Base-by-base conservation (phyloP, 2,113 vertebrate species). In the Conger conger region DNA sequence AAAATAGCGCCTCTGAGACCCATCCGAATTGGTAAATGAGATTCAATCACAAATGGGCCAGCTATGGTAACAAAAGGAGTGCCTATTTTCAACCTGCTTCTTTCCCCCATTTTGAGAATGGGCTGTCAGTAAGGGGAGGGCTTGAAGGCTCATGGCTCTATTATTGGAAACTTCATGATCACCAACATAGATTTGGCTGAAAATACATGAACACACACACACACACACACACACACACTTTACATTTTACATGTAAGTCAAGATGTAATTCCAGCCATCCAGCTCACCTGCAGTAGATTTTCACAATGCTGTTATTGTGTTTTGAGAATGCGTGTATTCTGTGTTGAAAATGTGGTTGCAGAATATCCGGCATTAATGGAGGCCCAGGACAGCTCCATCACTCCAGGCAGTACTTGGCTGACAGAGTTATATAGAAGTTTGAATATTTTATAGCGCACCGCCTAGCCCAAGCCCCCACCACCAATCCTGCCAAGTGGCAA, bases 391-490 rank as follows among this genome's bases (percentile, higher is more conserved):
- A 37, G 79, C n/a, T 86, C 42, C 20, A 42, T 86, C 81, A 73
- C 37, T 38, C 16, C 27, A 3, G 42, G 73, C 73, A 76, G 27
- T 18, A 50, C 45, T 35, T 36, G 50, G n/a, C 73, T 82, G 80
- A 86, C 54, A 63, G 18, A 13, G 18, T 53, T 42, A 73, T n/a
- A 68, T 82, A 79, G 38, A 30, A 86, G 85, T 82, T 79, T 86
- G 76, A 80, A 86, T n/a, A 87, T 79, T 86, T 83, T 80, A 87
- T 87, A 40, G 80, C 23, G 18, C 45, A 50, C 68, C 42, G 86
- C 83, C 77, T 81, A 78, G 37, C 45, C 42, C 35, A 20, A 50
- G 81, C 73, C 36, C 54, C 73, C 54, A 5, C 37, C 18, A 11
- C 17, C 38, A 27, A 33, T 68, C 9, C 40, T 38, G 80, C 45